Evolutionary conservation across 1,140 invertebrate species (phyloP), one percentile per base, ranked within the genome.

Genomic region (Amyelois transitella): DNA sequence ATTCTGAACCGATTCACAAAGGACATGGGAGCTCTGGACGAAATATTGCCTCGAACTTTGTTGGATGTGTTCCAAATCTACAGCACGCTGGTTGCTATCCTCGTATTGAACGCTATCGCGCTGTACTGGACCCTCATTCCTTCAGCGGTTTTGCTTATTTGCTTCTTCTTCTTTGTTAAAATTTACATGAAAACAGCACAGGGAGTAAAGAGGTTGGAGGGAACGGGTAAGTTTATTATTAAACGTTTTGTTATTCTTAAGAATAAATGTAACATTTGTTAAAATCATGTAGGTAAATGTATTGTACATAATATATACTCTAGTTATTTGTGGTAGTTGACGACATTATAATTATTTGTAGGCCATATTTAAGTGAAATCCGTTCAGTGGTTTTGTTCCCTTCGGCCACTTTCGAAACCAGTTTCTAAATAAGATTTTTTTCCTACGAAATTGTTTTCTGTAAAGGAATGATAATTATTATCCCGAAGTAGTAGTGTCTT

Each of bases 131-230:
- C 97, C 49, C 59, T 95, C 0, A 71, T 94, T 18, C 92, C 95
- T 0, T 91, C 94, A 0, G 44, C 92, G 0, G 70, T 94, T 0
- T 81, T 98, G 0, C 86, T 90, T 0, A 48, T 91, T 0, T 58
- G 96, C 0, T 96, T 97, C 68, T 89, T 91, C 38, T 91, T 91
- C 56, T 88, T 96, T 3, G 86, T 96, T 14, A 90, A 90, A 57
- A 90, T 96, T 54, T 98, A 97, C 78, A 77, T 97, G 8, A 91
- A 90, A 43, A 94, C 94, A 0, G 95, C 95, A 4, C 92, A 96
- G 65, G 94, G 95, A 75, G 88, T 97, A 0, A 97, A 97, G 77
- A 87, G 96, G 54, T 78, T 97, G n/a, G 96, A 98, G 85, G 95
- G 94, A 70, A 93, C 92, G 60, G 91, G 94, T 95, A 89, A 90